Evolutionary conservation across 2,113 vertebrate genomes (phyloP).

Genomic region (Gasterosteus aculeatus): DNA sequence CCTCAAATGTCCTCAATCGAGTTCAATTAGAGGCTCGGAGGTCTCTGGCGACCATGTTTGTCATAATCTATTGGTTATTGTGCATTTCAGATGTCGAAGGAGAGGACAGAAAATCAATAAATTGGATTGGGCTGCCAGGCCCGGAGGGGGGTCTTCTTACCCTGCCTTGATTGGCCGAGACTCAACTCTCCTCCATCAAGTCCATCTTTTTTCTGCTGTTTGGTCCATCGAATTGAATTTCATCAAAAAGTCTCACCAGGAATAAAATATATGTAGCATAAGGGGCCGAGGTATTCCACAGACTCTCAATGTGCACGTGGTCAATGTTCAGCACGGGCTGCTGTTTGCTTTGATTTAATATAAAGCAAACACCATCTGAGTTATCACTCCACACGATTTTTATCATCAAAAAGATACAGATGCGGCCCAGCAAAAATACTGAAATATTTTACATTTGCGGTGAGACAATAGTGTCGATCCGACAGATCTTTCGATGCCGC

Average conservation of each 20-base stretch:
- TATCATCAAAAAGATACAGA: constrained; percentile 41
- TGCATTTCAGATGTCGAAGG: constrained; percentile 82
- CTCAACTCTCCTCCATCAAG: constrained; percentile 75
- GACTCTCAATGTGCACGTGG: constrained; percentile 60
- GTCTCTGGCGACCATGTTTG: constrained; percentile 80
- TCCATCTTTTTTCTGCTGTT: constrained; percentile 63
- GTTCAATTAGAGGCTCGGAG: constrained; percentile 81
- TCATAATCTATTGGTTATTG: constrained; percentile 83
- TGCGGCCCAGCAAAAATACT: constrained; percentile 14
- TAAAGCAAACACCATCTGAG: constrained; percentile 64
- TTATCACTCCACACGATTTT: constrained; percentile 52
- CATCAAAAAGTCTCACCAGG: constrained; percentile 64
- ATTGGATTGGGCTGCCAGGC: constrained; percentile 79
- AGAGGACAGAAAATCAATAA: constrained; percentile 85
- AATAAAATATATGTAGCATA: constrained; percentile 58
- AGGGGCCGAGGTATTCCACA: constrained; percentile 63
- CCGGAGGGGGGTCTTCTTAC: constrained; percentile 80
- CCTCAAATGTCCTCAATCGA: constrained; percentile 80
- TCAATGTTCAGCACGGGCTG: constrained; percentile 57
- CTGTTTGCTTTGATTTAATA: constrained; percentile 67
- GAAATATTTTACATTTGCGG: constrained; percentile 29
- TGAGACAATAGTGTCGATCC: constrained; percentile 38
- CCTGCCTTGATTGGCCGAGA: constrained; percentile 60
- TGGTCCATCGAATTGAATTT: constrained; percentile 78
- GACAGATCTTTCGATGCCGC: constrained; percentile 55